Conservation (phyloP, 2,888 invertebrate species). For the Rosalia funebris region DNA sequence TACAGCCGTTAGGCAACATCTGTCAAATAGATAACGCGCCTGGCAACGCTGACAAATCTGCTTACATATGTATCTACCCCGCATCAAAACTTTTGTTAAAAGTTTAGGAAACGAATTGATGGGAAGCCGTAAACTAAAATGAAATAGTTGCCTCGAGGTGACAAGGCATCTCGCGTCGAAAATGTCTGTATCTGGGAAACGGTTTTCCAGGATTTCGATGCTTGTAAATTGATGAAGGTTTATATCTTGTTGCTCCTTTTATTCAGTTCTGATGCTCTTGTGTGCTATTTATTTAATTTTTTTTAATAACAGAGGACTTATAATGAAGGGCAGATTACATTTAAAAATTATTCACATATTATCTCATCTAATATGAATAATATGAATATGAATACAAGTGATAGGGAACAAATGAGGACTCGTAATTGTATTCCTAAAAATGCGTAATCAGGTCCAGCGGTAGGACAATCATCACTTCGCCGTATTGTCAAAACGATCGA, state of each 20-base stretch:
- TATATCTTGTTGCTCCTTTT: background rate
- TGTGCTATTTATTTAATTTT: too few species aligned
- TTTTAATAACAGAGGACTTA: too few species aligned
- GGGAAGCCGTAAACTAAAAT: slow-evolving; percentile 18
- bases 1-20: slow-evolving; percentile 33
- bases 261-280: too few species aligned
- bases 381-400: too few species aligned
- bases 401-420: too few species aligned
- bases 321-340: too few species aligned
- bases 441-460: too few species aligned
- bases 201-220: background rate
- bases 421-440: too few species aligned
- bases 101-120: slow-evolving; percentile 31
- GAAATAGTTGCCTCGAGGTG: slow-evolving; percentile 28
- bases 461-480: too few species aligned
- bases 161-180: slow-evolving; percentile 18
- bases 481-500: too few species aligned
- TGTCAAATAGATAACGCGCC: slow-evolving; percentile 39
- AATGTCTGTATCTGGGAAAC: slow-evolving; percentile 9
- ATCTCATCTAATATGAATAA: too few species aligned
- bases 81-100: slow-evolving; percentile 41
- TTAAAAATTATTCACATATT: too few species aligned
- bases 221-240: background rate
- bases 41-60: slow-evolving; percentile 49
- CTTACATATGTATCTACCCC: slow-evolving; percentile 45